Evolutionary conservation across 2,797 vertebrate species (phyloP), one percentile per base, ranked within the genome.

Genomic region (Sebastes vulpes): DNA sequence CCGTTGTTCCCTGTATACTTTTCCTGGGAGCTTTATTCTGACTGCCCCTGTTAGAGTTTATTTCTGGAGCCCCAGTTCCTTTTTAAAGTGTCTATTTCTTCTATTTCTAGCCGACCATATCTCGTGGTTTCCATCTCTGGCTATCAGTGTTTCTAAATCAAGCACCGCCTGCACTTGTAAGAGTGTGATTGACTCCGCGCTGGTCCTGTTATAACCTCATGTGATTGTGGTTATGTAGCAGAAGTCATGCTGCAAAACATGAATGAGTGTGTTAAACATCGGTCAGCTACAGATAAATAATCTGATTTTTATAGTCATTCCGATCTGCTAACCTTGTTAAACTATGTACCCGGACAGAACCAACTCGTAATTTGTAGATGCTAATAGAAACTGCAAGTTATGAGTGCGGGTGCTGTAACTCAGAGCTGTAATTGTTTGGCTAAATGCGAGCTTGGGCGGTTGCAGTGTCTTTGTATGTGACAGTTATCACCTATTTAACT

Each of bases 61-160:
- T 94, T 94, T 91, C 84, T 79, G 79, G 85, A 82, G n/a, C 9
- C 23, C 61, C 9, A 3, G 83, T 88, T 88, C 72, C 83, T 92
- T 94, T 92, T 93, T 87, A 64, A 93, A 93, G 84, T 26, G 56
- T 77, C 78, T 77, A 38, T 75, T 75, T 56, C 71, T 35, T 89
- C 88, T 94, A 93, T 93, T 90, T 91, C 69, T 65, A 80, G 89
- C 65, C 14, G 52, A 65, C 66, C 12, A 2, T 48, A 89, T 81
- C 77, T 64, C 5, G 79, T 84, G 86, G 61, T 92, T 91, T 94
- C 90, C 87, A 89, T 93, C 70, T 83, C 50, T 83, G 83, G 84
- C 81, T 83, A 65, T 84, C 75, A 46, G 65, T 53, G 84, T 81
- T 88, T 85, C 92, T 90, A 92, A 93, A 93, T 83, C 23, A 10